A percentile compares a stretch with the other conserved stretches of the same genome.
Evolutionary conservation across 2,113 vertebrate species (phyloP).

Genomic region (Paralichthys olivaceus): DNA sequence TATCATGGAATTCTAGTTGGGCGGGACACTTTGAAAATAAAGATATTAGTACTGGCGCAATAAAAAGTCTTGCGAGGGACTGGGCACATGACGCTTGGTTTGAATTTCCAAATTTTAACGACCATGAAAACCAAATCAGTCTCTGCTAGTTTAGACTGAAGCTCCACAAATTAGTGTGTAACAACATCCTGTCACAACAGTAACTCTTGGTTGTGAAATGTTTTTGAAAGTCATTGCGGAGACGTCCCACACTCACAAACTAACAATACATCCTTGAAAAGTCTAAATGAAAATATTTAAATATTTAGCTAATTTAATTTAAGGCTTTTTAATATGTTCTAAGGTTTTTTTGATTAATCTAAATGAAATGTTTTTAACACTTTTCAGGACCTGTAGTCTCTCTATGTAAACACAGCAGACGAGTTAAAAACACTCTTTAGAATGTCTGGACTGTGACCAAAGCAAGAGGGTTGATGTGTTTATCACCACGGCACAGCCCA

Average conservation of each 20-base stretch:
- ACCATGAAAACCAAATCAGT: not conserved
- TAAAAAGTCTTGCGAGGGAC: not conserved
- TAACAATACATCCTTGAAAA: not conserved
- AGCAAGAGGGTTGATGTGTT: conserved; percentile 9
- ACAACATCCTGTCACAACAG: not conserved
- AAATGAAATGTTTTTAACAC: not conserved
- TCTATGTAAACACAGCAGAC: not conserved
- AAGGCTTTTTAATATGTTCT: not conserved
- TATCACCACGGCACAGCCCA: not conserved
- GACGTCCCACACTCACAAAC: no score
- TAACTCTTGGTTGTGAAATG: not conserved
- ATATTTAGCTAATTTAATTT: not conserved
- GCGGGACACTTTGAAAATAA: not conserved
- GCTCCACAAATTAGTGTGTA: not conserved
- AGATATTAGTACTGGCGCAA: not conserved
- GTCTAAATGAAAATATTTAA: not conserved
- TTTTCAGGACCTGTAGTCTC: not conserved
- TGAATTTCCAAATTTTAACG: not conserved
- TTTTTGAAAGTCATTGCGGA: not conserved
- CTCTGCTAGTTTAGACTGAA: not conserved
- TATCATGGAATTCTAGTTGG: not conserved
- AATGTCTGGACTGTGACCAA: not conserved
- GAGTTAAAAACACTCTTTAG: not conserved
- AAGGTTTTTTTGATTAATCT: not conserved
- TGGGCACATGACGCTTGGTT: not conserved